These are phyloP conservation scores for Ametastegia equiseti DNA, from an alignment of 2,888 invertebrate species.

Conservation along the genomic window DNA sequence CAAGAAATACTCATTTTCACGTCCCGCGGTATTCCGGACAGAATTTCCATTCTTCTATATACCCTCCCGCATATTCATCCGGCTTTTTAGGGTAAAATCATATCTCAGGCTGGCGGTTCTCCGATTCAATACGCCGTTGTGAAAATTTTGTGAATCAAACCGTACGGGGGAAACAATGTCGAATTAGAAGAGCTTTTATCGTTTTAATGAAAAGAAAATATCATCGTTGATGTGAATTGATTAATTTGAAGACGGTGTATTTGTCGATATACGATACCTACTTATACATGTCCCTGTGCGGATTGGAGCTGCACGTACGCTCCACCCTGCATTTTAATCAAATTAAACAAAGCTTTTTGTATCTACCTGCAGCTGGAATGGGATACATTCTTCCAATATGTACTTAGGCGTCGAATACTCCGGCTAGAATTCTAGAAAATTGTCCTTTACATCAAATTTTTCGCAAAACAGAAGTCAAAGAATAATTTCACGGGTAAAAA, in stretches of 20 bases:
- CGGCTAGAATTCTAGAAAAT: background rate
- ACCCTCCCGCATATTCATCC: background rate
- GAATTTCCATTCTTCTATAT: background rate
- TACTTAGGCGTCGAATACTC: background rate
- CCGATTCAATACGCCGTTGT: background rate
- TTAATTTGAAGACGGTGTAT: constrained; percentile 9
- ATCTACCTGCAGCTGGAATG: background rate
- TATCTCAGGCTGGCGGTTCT: background rate
- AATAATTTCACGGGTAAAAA: too few species aligned
- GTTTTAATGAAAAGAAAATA: constrained; percentile 32
- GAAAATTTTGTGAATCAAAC: background rate
- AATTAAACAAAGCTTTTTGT: background rate
- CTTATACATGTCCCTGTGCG: background rate
- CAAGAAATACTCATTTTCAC: background rate
- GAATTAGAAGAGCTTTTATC: background rate
- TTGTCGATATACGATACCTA: background rate
- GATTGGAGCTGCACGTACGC: background rate
- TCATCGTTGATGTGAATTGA: constrained; percentile 24
- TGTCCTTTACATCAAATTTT: background rate
- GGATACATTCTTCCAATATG: background rate
- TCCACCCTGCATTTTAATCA: background rate
- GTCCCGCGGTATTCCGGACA: background rate
- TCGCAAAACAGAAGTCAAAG: background rate
- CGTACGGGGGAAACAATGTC: background rate
- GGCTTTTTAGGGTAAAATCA: background rate